A percentile compares a stretch with the other conserved stretches of the same genome.
Evolutionary conservation across 2,888 invertebrate genomes (phyloP).

Genomic region (Seira musarum): DNA sequence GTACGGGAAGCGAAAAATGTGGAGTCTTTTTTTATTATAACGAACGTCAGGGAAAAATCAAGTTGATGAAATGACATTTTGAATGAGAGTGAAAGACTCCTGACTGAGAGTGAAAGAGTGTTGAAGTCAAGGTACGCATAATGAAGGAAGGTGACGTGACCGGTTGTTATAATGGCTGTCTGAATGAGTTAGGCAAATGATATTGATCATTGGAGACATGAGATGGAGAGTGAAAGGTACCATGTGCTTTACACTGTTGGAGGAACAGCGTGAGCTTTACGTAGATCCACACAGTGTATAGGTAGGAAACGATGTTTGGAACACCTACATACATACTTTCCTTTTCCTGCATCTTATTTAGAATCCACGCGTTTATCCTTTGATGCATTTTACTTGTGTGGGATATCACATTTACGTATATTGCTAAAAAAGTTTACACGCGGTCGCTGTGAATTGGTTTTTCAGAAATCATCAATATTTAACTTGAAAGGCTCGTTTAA

Average conservation of each 20-base stretch:
- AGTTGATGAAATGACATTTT: slow-evolving; percentile 51
- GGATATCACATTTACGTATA: too few relatives aligned
- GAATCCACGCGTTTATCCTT: too few relatives aligned
- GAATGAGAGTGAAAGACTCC: slow-evolving; percentile 41
- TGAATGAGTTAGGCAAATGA: slow-evolving; percentile 32
- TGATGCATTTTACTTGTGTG: too few relatives aligned
- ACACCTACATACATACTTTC: too few relatives aligned
- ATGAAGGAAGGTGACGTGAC: slow-evolving; percentile 45
- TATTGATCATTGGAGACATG: slow-evolving; percentile 49
- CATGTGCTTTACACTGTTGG: slow-evolving; percentile 8
- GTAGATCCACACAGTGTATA: not conserved
- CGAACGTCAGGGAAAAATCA: too few relatives aligned
- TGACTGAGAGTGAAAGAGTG: not conserved
- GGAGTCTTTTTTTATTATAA: too few relatives aligned
- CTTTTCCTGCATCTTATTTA: too few relatives aligned
- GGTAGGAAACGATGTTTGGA: not conserved
- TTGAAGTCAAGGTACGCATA: not conserved
- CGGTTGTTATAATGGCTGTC: slow-evolving; percentile 41
- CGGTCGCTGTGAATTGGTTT: too few relatives aligned
- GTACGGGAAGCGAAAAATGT: too few relatives aligned
- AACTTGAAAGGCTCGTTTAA: too few relatives aligned
- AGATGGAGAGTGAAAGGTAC: slow-evolving; percentile 8
- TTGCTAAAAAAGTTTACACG: too few relatives aligned
- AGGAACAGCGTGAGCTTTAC: slow-evolving; percentile 3
- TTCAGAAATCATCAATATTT: too few relatives aligned